phyloP scores from a whole-genome alignment of 2,113 vertebrate species.

The Nesogale talazaci region DNA sequence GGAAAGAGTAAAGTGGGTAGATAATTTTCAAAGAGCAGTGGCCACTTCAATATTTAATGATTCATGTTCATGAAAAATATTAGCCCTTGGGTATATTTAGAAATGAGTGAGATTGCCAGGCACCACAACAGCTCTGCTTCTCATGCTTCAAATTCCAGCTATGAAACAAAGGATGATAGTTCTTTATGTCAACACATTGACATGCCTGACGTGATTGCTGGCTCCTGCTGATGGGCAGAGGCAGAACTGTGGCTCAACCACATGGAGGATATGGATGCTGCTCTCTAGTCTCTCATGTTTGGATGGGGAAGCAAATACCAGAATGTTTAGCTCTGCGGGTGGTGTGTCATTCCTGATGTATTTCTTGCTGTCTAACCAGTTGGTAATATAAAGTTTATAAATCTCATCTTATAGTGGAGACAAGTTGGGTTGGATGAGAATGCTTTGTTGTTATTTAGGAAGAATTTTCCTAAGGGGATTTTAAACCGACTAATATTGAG shows the following conservation, averaged over 20 bases:
- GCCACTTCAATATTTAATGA: background rate
- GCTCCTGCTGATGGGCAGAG: constrained; percentile 10
- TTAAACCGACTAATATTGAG: constrained; percentile 66
- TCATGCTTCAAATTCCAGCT: constrained; percentile 55
- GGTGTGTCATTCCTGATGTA: constrained; percentile 57
- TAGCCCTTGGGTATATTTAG: background rate
- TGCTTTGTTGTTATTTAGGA: constrained; percentile 38
- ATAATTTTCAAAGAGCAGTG: background rate
- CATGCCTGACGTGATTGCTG: background rate
- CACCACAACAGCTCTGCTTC: constrained; percentile 23
- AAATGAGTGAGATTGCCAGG: background rate
- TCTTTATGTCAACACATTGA: constrained; percentile 43
- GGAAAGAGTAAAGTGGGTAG: background rate
- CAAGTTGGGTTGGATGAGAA: constrained; percentile 60
- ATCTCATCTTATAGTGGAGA: constrained; percentile 52
- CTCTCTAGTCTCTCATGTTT: background rate
- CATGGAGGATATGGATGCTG: background rate
- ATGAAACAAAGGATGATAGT: constrained; percentile 54
- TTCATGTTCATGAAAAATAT: constrained; percentile 6
- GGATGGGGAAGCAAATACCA: background rate
- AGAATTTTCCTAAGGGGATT: constrained; percentile 48
- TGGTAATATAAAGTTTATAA: constrained; percentile 67
- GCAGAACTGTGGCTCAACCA: background rate
- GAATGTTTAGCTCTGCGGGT: constrained; percentile 29
- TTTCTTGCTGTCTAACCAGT: constrained; percentile 60